phyloP scores from a whole-genome alignment of 2,113 vertebrate genomes.

The Macquaria ambigua region DNA sequence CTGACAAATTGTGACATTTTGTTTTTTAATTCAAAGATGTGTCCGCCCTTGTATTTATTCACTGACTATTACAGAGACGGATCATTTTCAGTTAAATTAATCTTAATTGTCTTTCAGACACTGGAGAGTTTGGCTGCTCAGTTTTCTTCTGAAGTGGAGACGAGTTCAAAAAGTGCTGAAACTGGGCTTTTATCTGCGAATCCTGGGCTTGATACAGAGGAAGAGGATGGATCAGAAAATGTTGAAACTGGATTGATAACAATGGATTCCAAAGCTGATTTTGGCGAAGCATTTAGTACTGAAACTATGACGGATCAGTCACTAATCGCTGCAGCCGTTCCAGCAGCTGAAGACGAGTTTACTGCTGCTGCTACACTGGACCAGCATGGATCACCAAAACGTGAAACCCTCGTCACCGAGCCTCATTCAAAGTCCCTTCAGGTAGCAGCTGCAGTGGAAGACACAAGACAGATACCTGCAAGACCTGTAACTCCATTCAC shows the following conservation, averaged over 20 bases:
- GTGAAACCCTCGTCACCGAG: background rate
- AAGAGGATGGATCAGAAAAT: background rate
- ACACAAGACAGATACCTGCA: constrained; percentile 51
- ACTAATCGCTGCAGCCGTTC: background rate
- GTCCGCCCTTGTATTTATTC: background rate
- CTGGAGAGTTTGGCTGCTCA: background rate
- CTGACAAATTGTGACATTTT: background rate
- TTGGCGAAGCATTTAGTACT: background rate
- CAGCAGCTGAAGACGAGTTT: background rate
- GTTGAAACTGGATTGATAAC: constrained; percentile 18
- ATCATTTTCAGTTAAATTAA: background rate
- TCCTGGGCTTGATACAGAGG: background rate
- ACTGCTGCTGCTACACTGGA: background rate
- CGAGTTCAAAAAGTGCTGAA: background rate
- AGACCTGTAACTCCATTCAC: constrained; percentile 53
- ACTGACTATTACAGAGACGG: background rate
- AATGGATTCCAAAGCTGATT: constrained; percentile 13
- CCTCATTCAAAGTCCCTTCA: background rate
- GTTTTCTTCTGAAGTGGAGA: constrained; percentile 25
- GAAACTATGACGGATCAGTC: constrained; percentile 1
- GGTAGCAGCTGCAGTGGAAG: constrained; percentile 35
- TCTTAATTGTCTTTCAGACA: constrained; percentile 31
- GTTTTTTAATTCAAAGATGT: background rate
- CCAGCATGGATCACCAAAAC: background rate
- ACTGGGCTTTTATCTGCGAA: background rate